Evolutionary conservation across 2,113 vertebrate genomes (phyloP), one percentile per base, ranked within the genome.

Genomic region (Triplophysa dalaica): DNA sequence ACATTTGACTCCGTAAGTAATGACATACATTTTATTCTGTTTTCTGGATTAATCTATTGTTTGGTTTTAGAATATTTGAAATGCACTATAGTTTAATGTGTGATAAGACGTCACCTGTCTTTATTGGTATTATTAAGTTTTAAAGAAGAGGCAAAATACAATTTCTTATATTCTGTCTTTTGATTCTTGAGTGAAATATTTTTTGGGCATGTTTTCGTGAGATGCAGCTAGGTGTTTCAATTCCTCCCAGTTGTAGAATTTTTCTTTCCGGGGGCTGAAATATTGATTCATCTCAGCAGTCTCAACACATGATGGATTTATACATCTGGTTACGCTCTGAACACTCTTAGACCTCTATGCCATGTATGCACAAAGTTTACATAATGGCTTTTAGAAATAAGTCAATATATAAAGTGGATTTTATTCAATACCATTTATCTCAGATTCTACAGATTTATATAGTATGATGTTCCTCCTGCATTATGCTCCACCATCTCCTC

Each of bases 341-440:
- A 41, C 54, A 60, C 16, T 8, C 19, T 73, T 41, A 17, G 22
- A 29, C 33, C 33, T n/a, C 2, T 1, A 45, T 19, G 22, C 45
- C 1, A 7, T 70, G 13, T 22, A 63, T 26, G 19, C 61, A 58
- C 19, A 58, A 10, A 58, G 19, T 63, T 75, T 75, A 75, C 41
- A 62, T 26, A 75, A 48, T 29, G 22, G 21, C 41, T 63, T 29
- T 9, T n/a, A 29, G 58, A 75, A 63, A 62, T 63, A 60, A 22
- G 22, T 75, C 58, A 62, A 75, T 38, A 75, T 75, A 48, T 61
- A 75, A 75, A 75, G 41, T 75, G 11, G 38, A 75, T 63, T 63
- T 63, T n/a, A 63, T 75, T 75, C 41, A 75, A 26, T 26, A 48
- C 41, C 22, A 62, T 63, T 62, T 0, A 7, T 75, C 48, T 75